Conservation (phyloP, 2,888 invertebrate species). For the Meandrusa payeni region DNA sequence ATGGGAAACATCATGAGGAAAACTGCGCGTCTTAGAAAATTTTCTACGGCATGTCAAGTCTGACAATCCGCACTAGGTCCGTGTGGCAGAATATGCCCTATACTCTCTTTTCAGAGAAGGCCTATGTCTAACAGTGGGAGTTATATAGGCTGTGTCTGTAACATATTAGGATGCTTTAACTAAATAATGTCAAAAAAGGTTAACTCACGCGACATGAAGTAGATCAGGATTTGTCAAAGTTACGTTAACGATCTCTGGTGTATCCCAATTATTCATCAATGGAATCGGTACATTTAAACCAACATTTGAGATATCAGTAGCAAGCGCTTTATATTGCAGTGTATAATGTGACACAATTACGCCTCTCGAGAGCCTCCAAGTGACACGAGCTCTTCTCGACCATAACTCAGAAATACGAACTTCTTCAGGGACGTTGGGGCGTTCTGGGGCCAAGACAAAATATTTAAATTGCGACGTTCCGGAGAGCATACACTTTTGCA, state of each 20-base stretch:
- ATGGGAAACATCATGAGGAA: too few relatives aligned
- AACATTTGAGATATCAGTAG: conserved; percentile 52
- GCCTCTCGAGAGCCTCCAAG: conserved; percentile 65
- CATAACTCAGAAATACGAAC: conserved; percentile 71
- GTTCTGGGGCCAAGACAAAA: conserved; percentile 41
- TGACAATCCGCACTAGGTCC: too few relatives aligned
- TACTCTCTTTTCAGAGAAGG: too few relatives aligned
- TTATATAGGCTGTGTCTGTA: too few relatives aligned
- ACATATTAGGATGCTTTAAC: too few relatives aligned
- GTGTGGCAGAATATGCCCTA: too few relatives aligned
- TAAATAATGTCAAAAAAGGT: too few relatives aligned
- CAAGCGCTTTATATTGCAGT: conserved; percentile 62
- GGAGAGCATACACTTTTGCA: too few relatives aligned
- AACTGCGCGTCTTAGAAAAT: too few relatives aligned
- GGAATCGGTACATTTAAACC: conserved; percentile 62
- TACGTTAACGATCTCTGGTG: conserved; percentile 63
- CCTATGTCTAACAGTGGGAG: too few relatives aligned
- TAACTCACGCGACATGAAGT: conserved; percentile 68
- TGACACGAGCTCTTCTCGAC: conserved; percentile 67
- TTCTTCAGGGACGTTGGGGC: conserved; percentile 68
- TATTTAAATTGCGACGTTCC: too few relatives aligned
- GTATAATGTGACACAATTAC: conserved; percentile 70
- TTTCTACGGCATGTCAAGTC: too few relatives aligned
- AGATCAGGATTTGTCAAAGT: conserved; percentile 69
- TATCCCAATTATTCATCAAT: conserved; percentile 64